A percentile compares a stretch with the other conserved stretches of the same genome.
Evolutionary conservation across 2,888 invertebrate genomes (phyloP).

Genomic region (Octonoba sinensis): DNA sequence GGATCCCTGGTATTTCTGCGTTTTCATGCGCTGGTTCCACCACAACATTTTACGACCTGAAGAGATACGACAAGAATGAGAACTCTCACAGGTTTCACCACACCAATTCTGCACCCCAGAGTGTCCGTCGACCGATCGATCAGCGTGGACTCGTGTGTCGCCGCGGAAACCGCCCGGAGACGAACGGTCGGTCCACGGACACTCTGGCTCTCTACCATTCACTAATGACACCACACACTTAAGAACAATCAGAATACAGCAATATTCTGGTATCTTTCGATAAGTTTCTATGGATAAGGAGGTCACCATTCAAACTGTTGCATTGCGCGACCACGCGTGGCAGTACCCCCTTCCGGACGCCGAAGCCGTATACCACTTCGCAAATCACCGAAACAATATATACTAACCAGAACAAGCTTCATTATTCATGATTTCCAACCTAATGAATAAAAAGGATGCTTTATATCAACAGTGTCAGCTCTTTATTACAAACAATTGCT

Average conservation of each 20-base stretch:
- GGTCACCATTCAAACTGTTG: conserved; percentile 62
- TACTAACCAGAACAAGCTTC: conserved; percentile 56
- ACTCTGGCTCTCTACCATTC: conserved; percentile 39
- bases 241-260: conserved; percentile 31
- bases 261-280: neutral
- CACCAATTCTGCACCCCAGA: no score
- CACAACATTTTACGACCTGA: conserved; percentile 52
- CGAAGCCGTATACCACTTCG: neutral
- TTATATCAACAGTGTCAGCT: conserved; percentile 39
- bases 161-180: no score
- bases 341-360: no score
- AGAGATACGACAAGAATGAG: neutral
- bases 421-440: conserved; percentile 59
- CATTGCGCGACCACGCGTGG: conserved; percentile 13
- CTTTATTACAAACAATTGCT: conserved; percentile 22
- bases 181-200: neutral
- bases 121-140: no score
- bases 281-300: neutral
- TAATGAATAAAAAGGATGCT: conserved; percentile 63
- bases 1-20: conserved; percentile 32
- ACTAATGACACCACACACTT: conserved; percentile 63
- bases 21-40: conserved; percentile 52
- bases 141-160: no score
- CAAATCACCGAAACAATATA: conserved; percentile 14
- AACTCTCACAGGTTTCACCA: neutral